phyloP scores from a whole-genome alignment of 2,113 vertebrate species.

The Oophaga pumilio region DNA sequence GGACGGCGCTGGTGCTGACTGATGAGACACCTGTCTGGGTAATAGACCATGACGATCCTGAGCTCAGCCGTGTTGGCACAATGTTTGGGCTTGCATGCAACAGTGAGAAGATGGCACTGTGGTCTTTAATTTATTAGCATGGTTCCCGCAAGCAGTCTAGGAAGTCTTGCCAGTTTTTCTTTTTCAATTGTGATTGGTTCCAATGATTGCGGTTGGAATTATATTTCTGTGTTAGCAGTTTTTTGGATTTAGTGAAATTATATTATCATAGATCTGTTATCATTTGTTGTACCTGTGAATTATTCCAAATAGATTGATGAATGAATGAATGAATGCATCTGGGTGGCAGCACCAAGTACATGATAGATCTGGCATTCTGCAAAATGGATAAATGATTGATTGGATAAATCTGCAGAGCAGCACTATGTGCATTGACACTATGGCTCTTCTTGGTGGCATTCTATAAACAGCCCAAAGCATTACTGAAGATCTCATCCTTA shows the following conservation, averaged over 20 bases:
- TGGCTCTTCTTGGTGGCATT: neutral
- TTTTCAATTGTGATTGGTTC: neutral
- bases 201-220: neutral
- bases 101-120: neutral
- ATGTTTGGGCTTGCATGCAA: neutral
- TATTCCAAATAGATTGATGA: neutral
- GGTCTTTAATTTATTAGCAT: neutral
- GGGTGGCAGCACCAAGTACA: neutral
- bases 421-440: neutral
- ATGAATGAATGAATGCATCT: neutral
- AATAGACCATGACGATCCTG: neutral
- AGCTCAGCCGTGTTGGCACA: constrained; percentile 6
- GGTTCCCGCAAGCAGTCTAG: neutral
- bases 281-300: neutral
- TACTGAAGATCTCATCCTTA: constrained; percentile 17
- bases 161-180: neutral
- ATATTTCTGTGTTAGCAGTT: neutral
- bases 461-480: neutral
- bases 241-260: neutral
- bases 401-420: neutral
- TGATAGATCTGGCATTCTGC: neutral
- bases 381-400: neutral
- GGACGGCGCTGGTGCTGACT: neutral
- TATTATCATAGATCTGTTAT: neutral
- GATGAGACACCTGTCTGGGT: constrained; percentile 27